phyloP scores from a whole-genome alignment of 2,113 vertebrate genomes.

The Pteronura brasiliensis region DNA sequence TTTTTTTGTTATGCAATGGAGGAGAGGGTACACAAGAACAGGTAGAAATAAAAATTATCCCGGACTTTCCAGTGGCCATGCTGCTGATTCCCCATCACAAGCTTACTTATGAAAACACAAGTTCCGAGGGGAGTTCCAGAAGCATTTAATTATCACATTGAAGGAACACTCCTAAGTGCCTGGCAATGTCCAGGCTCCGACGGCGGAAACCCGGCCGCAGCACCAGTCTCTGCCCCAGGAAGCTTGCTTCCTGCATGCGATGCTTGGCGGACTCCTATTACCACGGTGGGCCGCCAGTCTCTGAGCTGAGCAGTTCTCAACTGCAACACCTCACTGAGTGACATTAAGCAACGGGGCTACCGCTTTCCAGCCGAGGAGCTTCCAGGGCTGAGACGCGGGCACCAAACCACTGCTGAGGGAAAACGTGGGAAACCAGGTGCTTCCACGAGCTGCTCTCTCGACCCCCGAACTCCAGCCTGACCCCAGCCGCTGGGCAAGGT shows the following conservation, averaged over 20 bases:
- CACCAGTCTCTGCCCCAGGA: background rate
- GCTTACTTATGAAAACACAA: background rate
- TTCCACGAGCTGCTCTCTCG: background rate
- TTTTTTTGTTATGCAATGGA: background rate
- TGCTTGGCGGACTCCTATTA: background rate
- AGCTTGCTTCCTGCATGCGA: background rate
- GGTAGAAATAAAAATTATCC: background rate
- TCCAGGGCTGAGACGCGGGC: background rate
- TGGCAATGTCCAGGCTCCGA: background rate
- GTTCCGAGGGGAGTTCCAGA: background rate
- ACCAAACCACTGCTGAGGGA: background rate
- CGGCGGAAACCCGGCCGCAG: background rate
- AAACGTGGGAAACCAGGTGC: background rate
- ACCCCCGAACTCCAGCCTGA: background rate
- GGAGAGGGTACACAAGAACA: background rate
- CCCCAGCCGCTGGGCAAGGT: background rate
- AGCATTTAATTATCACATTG: background rate
- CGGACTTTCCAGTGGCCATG: background rate
- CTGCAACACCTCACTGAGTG: background rate
- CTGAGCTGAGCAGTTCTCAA: background rate
- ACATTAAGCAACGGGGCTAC: background rate
- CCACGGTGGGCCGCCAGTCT: background rate
- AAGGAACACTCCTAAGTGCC: background rate
- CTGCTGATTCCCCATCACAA: background rate
- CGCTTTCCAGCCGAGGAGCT: background rate